Evolutionary conservation across 2,113 vertebrate genomes (phyloP).

Genomic region (Chunga burmeisteri): DNA sequence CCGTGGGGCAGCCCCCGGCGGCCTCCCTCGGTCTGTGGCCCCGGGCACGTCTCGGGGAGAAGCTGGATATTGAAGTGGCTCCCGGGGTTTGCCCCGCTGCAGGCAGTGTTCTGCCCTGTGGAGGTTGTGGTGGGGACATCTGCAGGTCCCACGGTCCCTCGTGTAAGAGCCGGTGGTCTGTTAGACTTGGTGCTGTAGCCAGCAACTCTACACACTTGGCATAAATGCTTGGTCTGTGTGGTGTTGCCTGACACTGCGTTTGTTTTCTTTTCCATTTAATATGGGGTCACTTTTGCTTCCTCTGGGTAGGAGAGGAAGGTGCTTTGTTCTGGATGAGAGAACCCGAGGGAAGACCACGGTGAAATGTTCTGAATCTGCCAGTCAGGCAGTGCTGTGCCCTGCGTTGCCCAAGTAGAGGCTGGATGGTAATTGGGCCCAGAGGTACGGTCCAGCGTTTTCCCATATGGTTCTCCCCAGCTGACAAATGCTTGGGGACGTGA

Average conservation of each 20-base stretch:
- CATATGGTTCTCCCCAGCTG: neutral
- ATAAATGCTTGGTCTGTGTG: neutral
- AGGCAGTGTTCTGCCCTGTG: neutral
- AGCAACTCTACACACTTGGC: accelerated
- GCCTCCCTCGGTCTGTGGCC: neutral
- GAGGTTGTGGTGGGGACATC: too few species aligned
- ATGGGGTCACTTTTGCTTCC: neutral
- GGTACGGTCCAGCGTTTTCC: neutral
- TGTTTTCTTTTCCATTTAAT: neutral
- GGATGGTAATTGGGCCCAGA: neutral
- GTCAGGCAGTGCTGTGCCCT: neutral
- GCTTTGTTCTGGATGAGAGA: neutral
- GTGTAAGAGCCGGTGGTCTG: accelerated
- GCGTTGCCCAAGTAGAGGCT: neutral
- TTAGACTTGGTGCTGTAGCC: neutral
- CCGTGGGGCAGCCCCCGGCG: neutral
- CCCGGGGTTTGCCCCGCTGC: neutral
- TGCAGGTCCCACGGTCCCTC: accelerated
- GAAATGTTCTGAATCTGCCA: neutral
- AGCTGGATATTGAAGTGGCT: neutral
- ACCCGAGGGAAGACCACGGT: neutral
- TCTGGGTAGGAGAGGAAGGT: neutral
- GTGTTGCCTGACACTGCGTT: neutral
- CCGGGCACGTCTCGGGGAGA: neutral
- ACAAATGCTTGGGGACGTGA: neutral